Conservation (phyloP, 2,797 vertebrate species). For the Pseudochirops corinnae region DNA sequence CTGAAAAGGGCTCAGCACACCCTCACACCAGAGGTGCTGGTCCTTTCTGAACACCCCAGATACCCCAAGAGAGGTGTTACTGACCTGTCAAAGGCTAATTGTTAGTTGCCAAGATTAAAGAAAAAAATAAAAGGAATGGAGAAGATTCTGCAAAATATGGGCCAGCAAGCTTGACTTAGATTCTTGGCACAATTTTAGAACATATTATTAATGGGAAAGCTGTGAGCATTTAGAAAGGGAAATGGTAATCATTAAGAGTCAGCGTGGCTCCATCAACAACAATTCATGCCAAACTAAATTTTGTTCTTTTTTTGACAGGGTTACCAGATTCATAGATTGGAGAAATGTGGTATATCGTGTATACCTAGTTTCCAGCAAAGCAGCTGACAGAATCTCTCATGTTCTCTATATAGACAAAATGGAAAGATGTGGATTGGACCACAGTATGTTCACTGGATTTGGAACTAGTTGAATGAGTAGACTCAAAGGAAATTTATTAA, state of each 20-base stretch:
- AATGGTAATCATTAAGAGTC: neutral
- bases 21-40: neutral
- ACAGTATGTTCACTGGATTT: neutral
- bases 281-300: neutral
- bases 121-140: neutral
- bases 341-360: neutral
- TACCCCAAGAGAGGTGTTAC: neutral
- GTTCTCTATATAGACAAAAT: neutral
- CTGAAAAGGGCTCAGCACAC: neutral
- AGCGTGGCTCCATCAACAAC: neutral
- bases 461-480: neutral
- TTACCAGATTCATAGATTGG: neutral
- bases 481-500: neutral
- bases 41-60: neutral
- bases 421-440: neutral
- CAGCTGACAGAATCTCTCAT: neutral
- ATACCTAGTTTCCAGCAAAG: neutral
- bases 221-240: neutral
- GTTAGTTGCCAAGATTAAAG: neutral
- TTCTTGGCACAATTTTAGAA: neutral
- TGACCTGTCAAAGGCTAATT: neutral
- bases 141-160: neutral
- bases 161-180: neutral
- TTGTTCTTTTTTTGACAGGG: neutral
- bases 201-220: neutral